These are phyloP conservation scores for Chouioia cunea DNA, from an alignment of 2,888 invertebrate genomes.

Conservation along the genomic window DNA sequence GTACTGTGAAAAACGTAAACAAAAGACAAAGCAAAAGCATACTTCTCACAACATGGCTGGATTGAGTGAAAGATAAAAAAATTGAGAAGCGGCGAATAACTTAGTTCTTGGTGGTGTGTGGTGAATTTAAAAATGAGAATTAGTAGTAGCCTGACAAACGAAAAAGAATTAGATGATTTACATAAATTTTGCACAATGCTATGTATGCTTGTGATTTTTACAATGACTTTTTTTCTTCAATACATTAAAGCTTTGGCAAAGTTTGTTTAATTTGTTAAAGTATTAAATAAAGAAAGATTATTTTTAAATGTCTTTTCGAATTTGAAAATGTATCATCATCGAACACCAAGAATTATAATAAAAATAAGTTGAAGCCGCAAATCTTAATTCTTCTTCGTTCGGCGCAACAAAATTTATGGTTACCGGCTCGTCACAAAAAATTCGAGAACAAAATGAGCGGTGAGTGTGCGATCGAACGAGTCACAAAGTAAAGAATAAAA, in stretches of 20 bases:
- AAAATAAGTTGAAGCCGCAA: neutral
- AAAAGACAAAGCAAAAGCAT: conserved; percentile 65
- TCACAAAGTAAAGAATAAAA: conserved; percentile 35
- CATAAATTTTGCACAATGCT: neutral
- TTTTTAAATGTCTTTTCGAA: too few relatives aligned
- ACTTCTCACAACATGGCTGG: conserved; percentile 69
- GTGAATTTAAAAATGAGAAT: conserved; percentile 40
- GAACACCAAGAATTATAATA: too few relatives aligned
- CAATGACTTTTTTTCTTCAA: too few relatives aligned
- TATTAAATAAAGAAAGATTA: neutral
- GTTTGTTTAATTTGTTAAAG: neutral
- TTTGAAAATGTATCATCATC: too few relatives aligned
- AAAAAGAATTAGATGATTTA: conserved; percentile 38
- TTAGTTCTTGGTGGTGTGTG: conserved; percentile 34
- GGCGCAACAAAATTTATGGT: conserved; percentile 18
- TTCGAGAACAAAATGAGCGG: conserved; percentile 8
- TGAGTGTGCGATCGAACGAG: conserved; percentile 22
- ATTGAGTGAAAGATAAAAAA: conserved; percentile 54
- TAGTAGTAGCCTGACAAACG: conserved; percentile 42
- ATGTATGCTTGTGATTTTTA: neutral
- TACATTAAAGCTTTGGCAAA: neutral
- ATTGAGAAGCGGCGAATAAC: conserved; percentile 47
- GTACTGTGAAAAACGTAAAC: conserved; percentile 48
- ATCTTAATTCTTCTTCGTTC: conserved; percentile 42
- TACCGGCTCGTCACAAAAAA: neutral